phyloP scores from a whole-genome alignment of 2,888 invertebrate genomes.

The Spodoptera picta region DNA sequence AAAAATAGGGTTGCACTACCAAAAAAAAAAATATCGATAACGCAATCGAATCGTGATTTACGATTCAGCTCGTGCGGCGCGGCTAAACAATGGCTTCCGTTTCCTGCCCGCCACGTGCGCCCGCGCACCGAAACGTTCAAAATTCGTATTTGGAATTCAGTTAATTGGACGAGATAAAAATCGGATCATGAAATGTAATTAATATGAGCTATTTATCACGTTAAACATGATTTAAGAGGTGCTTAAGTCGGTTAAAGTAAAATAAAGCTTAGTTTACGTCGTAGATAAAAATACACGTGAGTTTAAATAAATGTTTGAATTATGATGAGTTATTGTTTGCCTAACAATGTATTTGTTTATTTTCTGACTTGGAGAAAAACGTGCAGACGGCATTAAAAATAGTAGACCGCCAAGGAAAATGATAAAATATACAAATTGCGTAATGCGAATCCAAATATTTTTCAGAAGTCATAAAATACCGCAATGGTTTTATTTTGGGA shows the following conservation, averaged over 20 bases:
- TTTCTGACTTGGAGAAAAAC: slow-evolving; percentile 6
- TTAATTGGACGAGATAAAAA: slow-evolving; percentile 50
- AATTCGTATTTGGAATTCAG: slow-evolving; percentile 48
- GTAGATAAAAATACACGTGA: not conserved
- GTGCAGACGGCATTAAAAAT: slow-evolving; percentile 8
- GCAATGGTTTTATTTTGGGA: slow-evolving; percentile 30
- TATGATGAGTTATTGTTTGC: slow-evolving; percentile 7
- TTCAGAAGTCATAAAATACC: slow-evolving; percentile 28
- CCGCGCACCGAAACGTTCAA: slow-evolving; percentile 52
- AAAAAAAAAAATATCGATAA: slow-evolving; percentile 60
- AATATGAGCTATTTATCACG: slow-evolving; percentile 30
- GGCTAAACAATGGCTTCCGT: slow-evolving; percentile 82
- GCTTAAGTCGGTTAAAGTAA: not conserved
- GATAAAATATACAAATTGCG: slow-evolving; percentile 26
- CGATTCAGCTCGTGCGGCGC: slow-evolving; percentile 70
- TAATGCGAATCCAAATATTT: slow-evolving; percentile 30
- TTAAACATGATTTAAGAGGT: slow-evolving; percentile 15
- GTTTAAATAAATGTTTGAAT: not conserved
- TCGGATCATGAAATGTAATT: slow-evolving; percentile 18
- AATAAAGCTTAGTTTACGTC: not conserved
- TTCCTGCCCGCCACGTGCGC: slow-evolving; percentile 81
- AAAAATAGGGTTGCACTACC: slow-evolving; percentile 42
- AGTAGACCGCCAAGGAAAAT: slow-evolving; percentile 12
- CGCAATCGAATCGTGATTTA: slow-evolving; percentile 69
- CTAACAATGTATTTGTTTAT: slow-evolving; percentile 20